Base-by-base conservation (phyloP, 2,888 invertebrate genomes). In the Aphodius sticticus region DNA sequence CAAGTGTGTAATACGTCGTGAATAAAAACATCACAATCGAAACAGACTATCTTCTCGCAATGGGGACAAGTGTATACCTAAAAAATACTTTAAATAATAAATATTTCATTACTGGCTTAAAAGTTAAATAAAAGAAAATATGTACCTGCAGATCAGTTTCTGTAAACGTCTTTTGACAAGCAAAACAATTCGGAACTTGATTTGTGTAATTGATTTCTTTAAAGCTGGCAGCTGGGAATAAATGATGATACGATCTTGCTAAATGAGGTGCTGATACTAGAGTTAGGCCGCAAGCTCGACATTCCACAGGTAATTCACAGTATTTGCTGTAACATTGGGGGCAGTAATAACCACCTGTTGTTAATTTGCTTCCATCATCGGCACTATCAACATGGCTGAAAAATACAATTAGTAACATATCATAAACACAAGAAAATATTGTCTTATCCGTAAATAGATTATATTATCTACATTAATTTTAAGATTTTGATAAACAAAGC, bases 321-420 rank as follows among this genome's bases (percentile, higher is more conserved):
- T 99, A 99, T 91, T 99, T 98, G 90, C 97, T 96, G 85, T 95
- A 94, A 89, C 99, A 99, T 89, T 99, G 98, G n/a, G 97, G 97
- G 85, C 97, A 97, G 86, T 96, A 92, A 87, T 96, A 96, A 0
- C 96, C 96, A 12, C 94, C 94, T 26, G 94, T 94, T 77, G 92
- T 93, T 76, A 95, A 90, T 85, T 94, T 95, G 79, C 92, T 91
- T 69, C 91, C 91, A 78, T 93, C 93, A 72, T 94, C 94, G 16
- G 91, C 89, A 83, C 93, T 94, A 84, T 97, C 97, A 76, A 97
- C 91, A 87, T 97, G 97, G 86, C 97, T 96, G 36, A 12, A 80
- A 77, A 75, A 72, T 38, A 38, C 6, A 38, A 38, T 38, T 38
- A 38, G n/a, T n/a, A n/a, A n/a, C n/a, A n/a, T n/a, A n/a, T n/a